Conservation (phyloP, 2,797 vertebrate species). For the Sebastes taczanowskii region DNA sequence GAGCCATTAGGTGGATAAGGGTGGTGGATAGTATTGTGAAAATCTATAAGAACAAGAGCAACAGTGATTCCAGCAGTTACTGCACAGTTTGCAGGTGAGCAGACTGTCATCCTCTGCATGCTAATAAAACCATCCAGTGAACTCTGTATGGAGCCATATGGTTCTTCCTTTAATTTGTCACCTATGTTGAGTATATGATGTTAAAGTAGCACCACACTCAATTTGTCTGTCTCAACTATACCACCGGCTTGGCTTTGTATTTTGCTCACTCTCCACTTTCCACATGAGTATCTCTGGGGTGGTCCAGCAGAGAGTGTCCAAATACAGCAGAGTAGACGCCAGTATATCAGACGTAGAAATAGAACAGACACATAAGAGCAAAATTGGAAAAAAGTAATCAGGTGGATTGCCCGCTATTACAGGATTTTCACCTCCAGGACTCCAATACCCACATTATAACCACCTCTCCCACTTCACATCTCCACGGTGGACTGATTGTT, state of each 20-base stretch:
- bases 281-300: neutral
- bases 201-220: neutral
- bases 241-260: neutral
- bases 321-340: neutral
- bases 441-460: conserved; percentile 1
- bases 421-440: neutral
- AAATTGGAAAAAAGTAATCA: neutral
- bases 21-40: neutral
- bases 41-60: no score
- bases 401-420: neutral
- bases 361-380: neutral
- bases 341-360: neutral
- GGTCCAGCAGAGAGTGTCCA: no score
- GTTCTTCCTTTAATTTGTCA: neutral
- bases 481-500: conserved; percentile 19
- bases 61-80: no score
- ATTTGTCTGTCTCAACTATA: neutral
- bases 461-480: conserved; percentile 23
- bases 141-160: neutral
- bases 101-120: neutral
- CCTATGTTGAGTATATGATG: neutral
- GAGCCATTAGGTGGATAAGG: neutral
- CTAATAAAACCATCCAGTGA: neutral
- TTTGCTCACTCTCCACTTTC: neutral
- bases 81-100: no score